Evolutionary conservation across 2,888 invertebrate genomes (phyloP).

Genomic region (Drosophila incognita): DNA sequence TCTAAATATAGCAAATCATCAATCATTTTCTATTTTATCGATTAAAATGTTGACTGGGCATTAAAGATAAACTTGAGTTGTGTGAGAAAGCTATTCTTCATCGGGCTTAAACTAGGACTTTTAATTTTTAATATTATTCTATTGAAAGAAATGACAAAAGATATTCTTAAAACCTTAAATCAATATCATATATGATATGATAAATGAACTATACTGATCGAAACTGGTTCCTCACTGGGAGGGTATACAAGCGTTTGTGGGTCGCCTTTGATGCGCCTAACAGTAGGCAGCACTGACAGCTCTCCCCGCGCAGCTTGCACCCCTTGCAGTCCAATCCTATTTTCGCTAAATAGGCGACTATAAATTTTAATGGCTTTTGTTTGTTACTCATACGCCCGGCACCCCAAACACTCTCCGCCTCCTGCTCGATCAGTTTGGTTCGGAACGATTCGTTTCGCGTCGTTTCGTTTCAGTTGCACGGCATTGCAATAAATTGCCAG

Average conservation of each 20-base stretch:
- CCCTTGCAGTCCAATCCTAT: slow-evolving; percentile 2
- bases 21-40: background rate
- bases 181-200: background rate
- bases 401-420: background rate
- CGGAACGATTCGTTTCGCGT: slow-evolving; percentile 28
- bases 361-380: slow-evolving; percentile 69
- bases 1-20: background rate
- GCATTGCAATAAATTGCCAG: slow-evolving; percentile 59
- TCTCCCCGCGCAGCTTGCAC: background rate
- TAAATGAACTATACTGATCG: background rate
- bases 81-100: background rate
- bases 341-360: slow-evolving; percentile 62
- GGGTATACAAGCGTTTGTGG: slow-evolving; percentile 54
- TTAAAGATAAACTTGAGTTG: background rate
- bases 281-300: slow-evolving; percentile 54
- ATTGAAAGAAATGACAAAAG: background rate
- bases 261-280: slow-evolving; percentile 68
- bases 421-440: slow-evolving; percentile 29
- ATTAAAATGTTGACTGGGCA: background rate
- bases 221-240: slow-evolving; percentile 8
- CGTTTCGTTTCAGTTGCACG: slow-evolving; percentile 34
- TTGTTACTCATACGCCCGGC: slow-evolving; percentile 63
- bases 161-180: background rate
- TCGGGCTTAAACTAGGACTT: background rate
- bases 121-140: background rate